Evolutionary conservation across 2,888 invertebrate genomes (phyloP), one percentile per base, ranked within the genome.

Genomic region (Dasypogon diadema): DNA sequence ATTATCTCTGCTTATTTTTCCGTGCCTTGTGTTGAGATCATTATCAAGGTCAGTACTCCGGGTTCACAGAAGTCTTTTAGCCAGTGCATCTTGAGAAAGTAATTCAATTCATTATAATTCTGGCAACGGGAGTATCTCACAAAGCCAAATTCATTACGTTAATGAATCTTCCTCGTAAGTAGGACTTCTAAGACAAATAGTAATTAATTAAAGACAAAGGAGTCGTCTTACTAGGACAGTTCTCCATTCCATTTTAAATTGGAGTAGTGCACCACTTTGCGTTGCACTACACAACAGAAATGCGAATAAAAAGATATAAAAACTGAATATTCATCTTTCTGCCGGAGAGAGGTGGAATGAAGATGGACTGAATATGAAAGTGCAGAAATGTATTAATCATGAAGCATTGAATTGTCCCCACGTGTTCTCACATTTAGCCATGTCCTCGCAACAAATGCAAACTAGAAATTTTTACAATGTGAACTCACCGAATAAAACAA

Each of bases 171-270:
- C 42, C 48, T 22, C 46, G 60, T 37, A 60, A 60, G 34, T 16
- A 42, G 34, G 37, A 21, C 60, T 18, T 18, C 37, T 34, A 60
- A 37, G 26, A 48, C 65, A 65, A 65, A 65, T 65, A 46, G 65
- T 65, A 65, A 65, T 65, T 65, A 65, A 65, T 48, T 65, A 65
- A 65, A 65, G 24, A 65, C 14, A 65, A 65, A 65, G 21, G 48
- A 12, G n/a, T 3, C 4, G 14, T 24, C 46, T 21, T 30, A 3
- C 42, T n/a, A 42, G n/a, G 42, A 42, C n/a, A 12, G 2, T 42
- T 42, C 12, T 42, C n/a, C 42, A 30, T 8, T 42, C 12, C 42
- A 12, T 12, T 42, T 42, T 42, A 10, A 10, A 30, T 30, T 6
- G n/a, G n/a, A 42, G 42, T 42, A 42, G 42, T 42, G 2, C n/a